phyloP scores from a whole-genome alignment of 2,797 vertebrate genomes.

The Lagodon rhomboides region DNA sequence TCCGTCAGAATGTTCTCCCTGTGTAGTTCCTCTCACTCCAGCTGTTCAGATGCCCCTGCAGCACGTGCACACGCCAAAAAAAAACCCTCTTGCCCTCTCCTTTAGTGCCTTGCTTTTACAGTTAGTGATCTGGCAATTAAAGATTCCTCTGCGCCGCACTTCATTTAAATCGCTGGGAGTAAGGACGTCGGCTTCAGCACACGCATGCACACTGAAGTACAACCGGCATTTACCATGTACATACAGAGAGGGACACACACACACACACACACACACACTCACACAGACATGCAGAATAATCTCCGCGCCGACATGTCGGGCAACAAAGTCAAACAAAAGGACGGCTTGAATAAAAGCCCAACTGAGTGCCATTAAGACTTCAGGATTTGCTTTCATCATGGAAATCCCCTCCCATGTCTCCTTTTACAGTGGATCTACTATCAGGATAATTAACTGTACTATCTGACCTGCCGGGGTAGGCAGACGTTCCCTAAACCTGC shows the following conservation, averaged over 20 bases:
- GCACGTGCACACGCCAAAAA: background rate
- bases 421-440: slow-evolving; percentile 66
- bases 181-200: slow-evolving; percentile 6
- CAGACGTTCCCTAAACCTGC: slow-evolving; percentile 65
- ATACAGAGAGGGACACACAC: background rate
- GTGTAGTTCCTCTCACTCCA: background rate
- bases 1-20: slow-evolving; percentile 31
- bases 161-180: slow-evolving; percentile 18
- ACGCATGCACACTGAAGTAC: background rate
- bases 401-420: slow-evolving; percentile 73
- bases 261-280: background rate
- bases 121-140: slow-evolving; percentile 33
- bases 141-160: slow-evolving; percentile 7
- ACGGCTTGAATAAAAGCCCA: slow-evolving; percentile 47
- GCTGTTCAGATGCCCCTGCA: background rate
- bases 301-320: slow-evolving; percentile 60
- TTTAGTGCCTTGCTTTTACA: background rate
- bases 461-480: slow-evolving; percentile 63
- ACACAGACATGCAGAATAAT: slow-evolving; percentile 40
- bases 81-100: background rate
- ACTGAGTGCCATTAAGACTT: slow-evolving; percentile 61
- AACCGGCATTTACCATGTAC: slow-evolving; percentile 2
- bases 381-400: slow-evolving; percentile 71
- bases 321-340: slow-evolving; percentile 76
- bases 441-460: slow-evolving; percentile 78